Conservation (phyloP, 2,888 invertebrate genomes). For the Taphrorychus bicolor region DNA sequence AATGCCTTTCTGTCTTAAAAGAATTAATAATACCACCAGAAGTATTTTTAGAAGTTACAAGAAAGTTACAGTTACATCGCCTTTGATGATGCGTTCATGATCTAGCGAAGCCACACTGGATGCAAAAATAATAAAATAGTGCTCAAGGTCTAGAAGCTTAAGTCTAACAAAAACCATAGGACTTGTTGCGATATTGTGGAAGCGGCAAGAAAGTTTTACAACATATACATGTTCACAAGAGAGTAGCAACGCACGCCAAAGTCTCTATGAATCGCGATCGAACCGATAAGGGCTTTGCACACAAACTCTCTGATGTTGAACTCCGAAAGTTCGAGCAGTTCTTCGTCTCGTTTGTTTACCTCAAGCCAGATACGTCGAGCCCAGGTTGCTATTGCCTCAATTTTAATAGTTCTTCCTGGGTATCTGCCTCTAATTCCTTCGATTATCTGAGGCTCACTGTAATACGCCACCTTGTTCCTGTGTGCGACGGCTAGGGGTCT, state of each 20-base stretch:
- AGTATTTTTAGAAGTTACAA: too few relatives aligned
- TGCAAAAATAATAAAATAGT: too few relatives aligned
- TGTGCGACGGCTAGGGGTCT: background rate
- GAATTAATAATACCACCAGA: too few relatives aligned
- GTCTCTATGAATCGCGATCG: background rate
- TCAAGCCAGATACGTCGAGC: slow-evolving; percentile 3
- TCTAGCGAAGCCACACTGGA: background rate
- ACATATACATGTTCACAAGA: background rate
- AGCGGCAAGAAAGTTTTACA: background rate
- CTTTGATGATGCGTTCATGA: background rate
- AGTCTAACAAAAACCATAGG: background rate
- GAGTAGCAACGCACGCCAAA: slow-evolving; percentile 1
- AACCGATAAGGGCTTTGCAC: background rate
- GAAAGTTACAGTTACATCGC: too few relatives aligned
- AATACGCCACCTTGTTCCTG: background rate
- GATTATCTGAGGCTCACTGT: background rate
- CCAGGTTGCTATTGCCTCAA: background rate
- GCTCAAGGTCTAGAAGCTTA: background rate
- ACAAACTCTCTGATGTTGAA: slow-evolving; percentile 1
- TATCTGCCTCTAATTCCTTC: background rate
- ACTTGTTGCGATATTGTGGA: background rate
- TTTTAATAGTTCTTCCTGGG: background rate
- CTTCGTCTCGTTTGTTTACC: background rate
- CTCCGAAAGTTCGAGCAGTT: background rate
- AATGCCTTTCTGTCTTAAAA: too few relatives aligned